Conservation (phyloP, 2,888 invertebrate genomes). For the Heliconius hortense region DNA sequence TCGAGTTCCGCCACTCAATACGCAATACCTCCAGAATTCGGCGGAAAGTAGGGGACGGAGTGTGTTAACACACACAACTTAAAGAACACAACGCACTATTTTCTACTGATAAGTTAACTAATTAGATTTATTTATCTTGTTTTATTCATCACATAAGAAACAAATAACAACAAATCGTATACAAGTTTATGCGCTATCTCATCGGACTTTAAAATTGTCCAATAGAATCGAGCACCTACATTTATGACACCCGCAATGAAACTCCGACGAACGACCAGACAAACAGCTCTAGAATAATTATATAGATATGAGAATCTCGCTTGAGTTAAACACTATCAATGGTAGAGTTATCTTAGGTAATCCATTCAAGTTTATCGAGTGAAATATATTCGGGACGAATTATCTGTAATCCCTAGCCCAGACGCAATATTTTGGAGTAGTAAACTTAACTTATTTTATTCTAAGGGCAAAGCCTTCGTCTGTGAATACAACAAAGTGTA, state of each 20-base stretch:
- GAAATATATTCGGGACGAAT: constrained; percentile 25
- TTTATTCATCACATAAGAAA: constrained; percentile 26
- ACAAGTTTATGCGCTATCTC: constrained; percentile 42
- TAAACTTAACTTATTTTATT: constrained; percentile 27
- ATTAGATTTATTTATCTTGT: constrained; percentile 19
- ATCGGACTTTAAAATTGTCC: constrained; percentile 44
- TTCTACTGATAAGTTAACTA: not conserved
- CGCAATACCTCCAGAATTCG: too few species aligned
- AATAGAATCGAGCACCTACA: constrained; percentile 40
- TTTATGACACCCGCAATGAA: constrained; percentile 43
- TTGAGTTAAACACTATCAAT: constrained; percentile 26
- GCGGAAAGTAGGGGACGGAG: too few species aligned
- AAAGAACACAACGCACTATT: too few species aligned
- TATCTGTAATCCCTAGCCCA: constrained; percentile 27
- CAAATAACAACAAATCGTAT: constrained; percentile 28
- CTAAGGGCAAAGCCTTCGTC: constrained; percentile 12
- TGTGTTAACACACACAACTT: too few species aligned
- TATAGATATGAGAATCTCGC: constrained; percentile 18
- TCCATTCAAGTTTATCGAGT: constrained; percentile 31
- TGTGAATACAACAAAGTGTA: constrained; percentile 23
- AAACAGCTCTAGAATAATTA: constrained; percentile 29
- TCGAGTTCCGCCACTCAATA: too few species aligned
- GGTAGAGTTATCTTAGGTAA: constrained; percentile 32
- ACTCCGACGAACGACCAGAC: constrained; percentile 38
- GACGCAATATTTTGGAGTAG: constrained; percentile 32